phyloP scores from a whole-genome alignment of 2,888 invertebrate species.

The Zygogramma bicolorata region DNA sequence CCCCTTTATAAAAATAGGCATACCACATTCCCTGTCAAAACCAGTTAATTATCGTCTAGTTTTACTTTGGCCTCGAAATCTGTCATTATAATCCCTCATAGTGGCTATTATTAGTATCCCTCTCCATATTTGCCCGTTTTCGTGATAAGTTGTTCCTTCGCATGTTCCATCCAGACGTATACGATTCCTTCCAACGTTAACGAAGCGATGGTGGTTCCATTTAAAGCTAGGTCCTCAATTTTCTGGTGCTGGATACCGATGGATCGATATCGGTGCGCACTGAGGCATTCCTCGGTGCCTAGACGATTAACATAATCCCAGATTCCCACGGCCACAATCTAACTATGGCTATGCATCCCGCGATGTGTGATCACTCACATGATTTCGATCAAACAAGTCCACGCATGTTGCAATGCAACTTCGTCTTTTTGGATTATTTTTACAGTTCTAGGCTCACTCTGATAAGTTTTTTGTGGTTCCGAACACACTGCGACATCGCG shows the following conservation, averaged over 20 bases:
- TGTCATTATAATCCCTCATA: constrained; percentile 25
- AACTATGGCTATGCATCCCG: background rate
- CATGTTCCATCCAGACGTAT: constrained; percentile 22
- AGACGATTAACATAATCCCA: constrained; percentile 27
- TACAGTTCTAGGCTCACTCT: too few relatives aligned
- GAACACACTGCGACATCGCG: too few relatives aligned
- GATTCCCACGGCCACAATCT: constrained; percentile 33
- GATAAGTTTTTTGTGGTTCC: too few relatives aligned
- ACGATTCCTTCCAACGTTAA: constrained; percentile 21
- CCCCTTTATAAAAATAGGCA: constrained; percentile 23
- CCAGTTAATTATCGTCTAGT: constrained; percentile 32
- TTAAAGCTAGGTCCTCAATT: constrained; percentile 20
- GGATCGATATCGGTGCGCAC: constrained; percentile 24
- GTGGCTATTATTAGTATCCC: constrained; percentile 27
- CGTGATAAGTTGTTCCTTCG: constrained; percentile 20
- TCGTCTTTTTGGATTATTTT: too few relatives aligned
- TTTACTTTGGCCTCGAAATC: constrained; percentile 33
- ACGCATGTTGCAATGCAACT: too few relatives aligned
- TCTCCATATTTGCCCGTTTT: constrained; percentile 30
- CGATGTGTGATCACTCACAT: too few relatives aligned
- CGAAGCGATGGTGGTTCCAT: constrained; percentile 26
- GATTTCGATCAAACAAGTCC: too few relatives aligned
- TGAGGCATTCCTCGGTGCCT: constrained; percentile 29
- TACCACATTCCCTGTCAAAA: constrained; percentile 29
- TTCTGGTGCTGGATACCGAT: constrained; percentile 13